Conservation (phyloP, 2,113 vertebrate species). For the Cygnus buccinator region DNA sequence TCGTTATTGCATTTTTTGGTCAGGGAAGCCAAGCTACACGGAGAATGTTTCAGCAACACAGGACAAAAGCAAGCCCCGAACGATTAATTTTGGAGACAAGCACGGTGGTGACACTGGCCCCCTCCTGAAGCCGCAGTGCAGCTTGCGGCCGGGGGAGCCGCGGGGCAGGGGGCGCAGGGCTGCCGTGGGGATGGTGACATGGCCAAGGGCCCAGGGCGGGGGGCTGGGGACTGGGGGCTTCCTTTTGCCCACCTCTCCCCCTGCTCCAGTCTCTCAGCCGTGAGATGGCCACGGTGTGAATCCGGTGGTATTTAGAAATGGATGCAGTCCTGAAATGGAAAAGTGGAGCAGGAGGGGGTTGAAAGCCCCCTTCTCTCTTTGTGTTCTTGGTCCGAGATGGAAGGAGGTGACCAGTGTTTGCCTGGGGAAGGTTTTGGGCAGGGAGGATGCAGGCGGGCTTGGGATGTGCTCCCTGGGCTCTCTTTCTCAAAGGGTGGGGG, state of each 20-base stretch:
- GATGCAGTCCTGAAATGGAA: background rate
- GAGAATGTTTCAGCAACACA: background rate
- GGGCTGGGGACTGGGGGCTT: too few species aligned
- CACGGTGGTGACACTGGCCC: background rate
- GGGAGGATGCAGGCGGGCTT: background rate
- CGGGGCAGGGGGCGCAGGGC: too few species aligned
- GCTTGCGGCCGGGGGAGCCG: too few species aligned
- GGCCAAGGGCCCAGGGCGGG: too few species aligned
- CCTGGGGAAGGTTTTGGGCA: background rate
- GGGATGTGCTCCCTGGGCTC: background rate
- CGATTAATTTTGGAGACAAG: background rate
- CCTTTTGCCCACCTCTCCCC: too few species aligned
- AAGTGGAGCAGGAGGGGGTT: background rate
- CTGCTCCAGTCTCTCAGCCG: too few species aligned
- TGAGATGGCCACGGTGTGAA: too few species aligned
- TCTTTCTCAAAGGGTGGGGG: accelerated
- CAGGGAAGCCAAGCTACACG: background rate
- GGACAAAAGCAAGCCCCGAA: accelerated
- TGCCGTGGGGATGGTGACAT: too few species aligned
- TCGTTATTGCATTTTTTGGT: background rate
- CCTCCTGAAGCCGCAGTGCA: background rate
- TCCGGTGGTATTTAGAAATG: background rate
- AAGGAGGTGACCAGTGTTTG: background rate
- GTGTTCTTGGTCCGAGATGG: background rate
- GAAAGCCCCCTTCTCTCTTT: constrained; percentile 35